Conservation (phyloP, 2,888 invertebrate species). For the Chironomus tentans region DNA sequence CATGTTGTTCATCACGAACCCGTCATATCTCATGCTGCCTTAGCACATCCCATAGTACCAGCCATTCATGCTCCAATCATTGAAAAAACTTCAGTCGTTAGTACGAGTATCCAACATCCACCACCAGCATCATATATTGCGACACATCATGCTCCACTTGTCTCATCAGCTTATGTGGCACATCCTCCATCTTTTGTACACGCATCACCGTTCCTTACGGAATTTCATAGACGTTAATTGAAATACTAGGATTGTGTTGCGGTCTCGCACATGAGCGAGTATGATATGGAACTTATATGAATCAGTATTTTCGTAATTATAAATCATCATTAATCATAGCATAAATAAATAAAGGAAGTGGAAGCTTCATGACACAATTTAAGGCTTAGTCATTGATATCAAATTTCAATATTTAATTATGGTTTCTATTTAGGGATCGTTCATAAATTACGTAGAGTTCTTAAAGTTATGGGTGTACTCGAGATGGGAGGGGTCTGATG, state of each 20-base stretch:
- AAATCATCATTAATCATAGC: too few species aligned
- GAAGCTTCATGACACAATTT: too few species aligned
- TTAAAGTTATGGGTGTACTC: too few species aligned
- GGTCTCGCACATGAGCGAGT: too few species aligned
- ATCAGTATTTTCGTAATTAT: too few species aligned
- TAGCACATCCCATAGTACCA: background rate
- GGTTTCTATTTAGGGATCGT: too few species aligned
- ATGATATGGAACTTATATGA: too few species aligned
- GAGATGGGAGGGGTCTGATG: too few species aligned
- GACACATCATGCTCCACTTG: background rate
- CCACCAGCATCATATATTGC: background rate
- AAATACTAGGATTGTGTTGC: background rate
- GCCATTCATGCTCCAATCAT: slow-evolving; percentile 1
- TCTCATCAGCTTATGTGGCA: background rate
- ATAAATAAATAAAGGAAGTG: too few species aligned
- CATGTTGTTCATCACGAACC: background rate
- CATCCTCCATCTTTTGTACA: background rate
- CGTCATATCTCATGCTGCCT: background rate
- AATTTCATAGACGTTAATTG: slow-evolving; percentile 10
- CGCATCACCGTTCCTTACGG: background rate
- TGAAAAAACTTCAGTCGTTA: background rate
- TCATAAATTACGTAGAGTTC: too few species aligned
- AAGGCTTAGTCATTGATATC: too few species aligned
- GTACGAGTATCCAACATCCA: slow-evolving; percentile 3
- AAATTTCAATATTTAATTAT: too few species aligned